Evolutionary conservation across 2,888 invertebrate genomes (phyloP).

Genomic region (Calliopum simillimum): DNA sequence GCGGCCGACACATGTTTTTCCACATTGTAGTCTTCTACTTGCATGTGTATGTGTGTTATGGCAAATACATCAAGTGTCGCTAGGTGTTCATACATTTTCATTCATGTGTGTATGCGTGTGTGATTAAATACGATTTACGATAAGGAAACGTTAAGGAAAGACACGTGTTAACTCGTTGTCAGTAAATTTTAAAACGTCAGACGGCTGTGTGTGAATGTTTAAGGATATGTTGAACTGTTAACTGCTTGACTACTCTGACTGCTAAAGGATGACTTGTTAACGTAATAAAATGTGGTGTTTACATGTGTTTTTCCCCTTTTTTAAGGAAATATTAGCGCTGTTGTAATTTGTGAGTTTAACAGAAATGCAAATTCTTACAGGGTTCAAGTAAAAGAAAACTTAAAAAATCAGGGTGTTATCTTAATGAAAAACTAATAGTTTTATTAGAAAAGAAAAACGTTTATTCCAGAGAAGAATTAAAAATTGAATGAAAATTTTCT

Average conservation of each 20-base stretch:
- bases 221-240: not conserved
- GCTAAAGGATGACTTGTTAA: conserved; percentile 19
- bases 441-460: no score
- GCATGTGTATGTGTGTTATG: not conserved
- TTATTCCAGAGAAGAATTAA: no score
- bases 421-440: no score
- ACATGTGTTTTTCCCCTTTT: not conserved
- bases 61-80: no score
- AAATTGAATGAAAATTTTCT: no score
- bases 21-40: no score
- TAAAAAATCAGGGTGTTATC: no score
- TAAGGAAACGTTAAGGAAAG: conserved; percentile 22
- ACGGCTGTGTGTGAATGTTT: not conserved
- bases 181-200: conserved; percentile 20
- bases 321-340: not conserved
- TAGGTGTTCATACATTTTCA: not conserved
- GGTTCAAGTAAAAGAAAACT: no score
- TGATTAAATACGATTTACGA: conserved; percentile 2
- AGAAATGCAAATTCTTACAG: no score
- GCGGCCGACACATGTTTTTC: no score
- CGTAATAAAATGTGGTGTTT: conserved; percentile 16
- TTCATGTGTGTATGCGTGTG: not conserved
- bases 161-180: conserved; percentile 26
- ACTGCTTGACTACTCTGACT: conserved; percentile 6
- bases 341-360: no score